Percentiles rank a stretch among this genome's conserved stretches.
These are phyloP conservation scores for Neosilurus hyrtlii DNA, from an alignment of 2,797 vertebrate genomes.

Conservation along the genomic window DNA sequence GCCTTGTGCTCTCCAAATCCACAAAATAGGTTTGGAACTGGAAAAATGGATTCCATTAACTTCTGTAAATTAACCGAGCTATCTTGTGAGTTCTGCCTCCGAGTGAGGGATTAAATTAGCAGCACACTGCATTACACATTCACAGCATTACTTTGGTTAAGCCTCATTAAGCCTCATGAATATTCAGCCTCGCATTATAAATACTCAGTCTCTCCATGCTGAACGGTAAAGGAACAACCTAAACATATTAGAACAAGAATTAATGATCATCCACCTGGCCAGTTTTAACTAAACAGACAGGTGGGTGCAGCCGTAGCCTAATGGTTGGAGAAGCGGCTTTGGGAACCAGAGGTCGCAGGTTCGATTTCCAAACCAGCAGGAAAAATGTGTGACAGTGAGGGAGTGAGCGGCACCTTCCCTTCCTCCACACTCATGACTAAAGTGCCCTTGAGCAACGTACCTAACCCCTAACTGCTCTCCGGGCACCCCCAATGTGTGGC, in stretches of 20 bases:
- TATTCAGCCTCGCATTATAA: slow-evolving; percentile 29
- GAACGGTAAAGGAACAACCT: slow-evolving; percentile 32
- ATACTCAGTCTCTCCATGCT: slow-evolving; percentile 34
- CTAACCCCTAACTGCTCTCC: no score
- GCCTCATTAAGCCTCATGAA: slow-evolving; percentile 33
- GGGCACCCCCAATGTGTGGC: no score
- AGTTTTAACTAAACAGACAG: background rate
- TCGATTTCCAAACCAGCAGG: no score
- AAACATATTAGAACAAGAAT: slow-evolving; percentile 39
- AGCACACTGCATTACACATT: slow-evolving; percentile 9
- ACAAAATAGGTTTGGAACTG: background rate
- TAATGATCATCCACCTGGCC: slow-evolving; percentile 34
- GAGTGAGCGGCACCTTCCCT: no score
- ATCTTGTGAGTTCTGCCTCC: background rate
- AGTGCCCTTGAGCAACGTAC: no score
- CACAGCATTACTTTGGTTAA: slow-evolving; percentile 20
- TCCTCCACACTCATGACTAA: no score
- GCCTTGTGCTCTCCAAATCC: background rate
- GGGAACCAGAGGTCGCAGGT: no score
- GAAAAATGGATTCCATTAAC: background rate
- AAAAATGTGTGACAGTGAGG: no score
- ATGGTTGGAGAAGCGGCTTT: no score
- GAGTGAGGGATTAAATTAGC: slow-evolving; percentile 1
- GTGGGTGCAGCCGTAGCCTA: no score
- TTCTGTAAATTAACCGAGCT: background rate